Conservation (phyloP, 2,888 invertebrate genomes). For the Tryphoninae sp. region DNA sequence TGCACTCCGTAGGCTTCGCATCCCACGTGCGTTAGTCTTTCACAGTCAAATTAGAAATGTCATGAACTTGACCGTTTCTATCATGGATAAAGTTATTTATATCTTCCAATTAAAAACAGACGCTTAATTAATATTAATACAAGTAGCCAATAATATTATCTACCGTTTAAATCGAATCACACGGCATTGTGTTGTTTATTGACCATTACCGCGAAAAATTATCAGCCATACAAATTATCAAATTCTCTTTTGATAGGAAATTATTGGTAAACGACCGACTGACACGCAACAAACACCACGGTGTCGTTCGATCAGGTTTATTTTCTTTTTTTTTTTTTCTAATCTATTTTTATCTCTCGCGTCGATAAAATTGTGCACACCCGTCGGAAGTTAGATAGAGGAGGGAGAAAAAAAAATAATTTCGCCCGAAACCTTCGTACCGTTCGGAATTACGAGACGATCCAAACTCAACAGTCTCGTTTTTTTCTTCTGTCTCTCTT, state of each 20-base stretch:
- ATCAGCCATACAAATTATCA: neutral
- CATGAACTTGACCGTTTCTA: neutral
- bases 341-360: neutral
- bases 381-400: neutral
- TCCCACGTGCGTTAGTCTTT: neutral
- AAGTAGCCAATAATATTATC: too few species aligned
- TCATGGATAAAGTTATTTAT: too few species aligned
- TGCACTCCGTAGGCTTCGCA: neutral
- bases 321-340: constrained; percentile 36
- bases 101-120: too few species aligned
- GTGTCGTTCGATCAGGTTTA: neutral
- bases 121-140: too few species aligned
- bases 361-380: constrained; percentile 8
- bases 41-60: neutral
- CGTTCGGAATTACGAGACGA: constrained; percentile 30
- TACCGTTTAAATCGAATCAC: too few species aligned
- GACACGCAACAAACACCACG: neutral
- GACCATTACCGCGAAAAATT: neutral
- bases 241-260: neutral
- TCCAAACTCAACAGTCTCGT: constrained; percentile 25
- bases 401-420: constrained; percentile 8
- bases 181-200: too few species aligned
- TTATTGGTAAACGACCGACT: neutral
- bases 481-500: neutral
- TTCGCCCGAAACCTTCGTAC: constrained; percentile 37